These are phyloP conservation scores for Sphaerophoria rueppellii DNA, from an alignment of 2,888 invertebrate species.

Conservation along the genomic window DNA sequence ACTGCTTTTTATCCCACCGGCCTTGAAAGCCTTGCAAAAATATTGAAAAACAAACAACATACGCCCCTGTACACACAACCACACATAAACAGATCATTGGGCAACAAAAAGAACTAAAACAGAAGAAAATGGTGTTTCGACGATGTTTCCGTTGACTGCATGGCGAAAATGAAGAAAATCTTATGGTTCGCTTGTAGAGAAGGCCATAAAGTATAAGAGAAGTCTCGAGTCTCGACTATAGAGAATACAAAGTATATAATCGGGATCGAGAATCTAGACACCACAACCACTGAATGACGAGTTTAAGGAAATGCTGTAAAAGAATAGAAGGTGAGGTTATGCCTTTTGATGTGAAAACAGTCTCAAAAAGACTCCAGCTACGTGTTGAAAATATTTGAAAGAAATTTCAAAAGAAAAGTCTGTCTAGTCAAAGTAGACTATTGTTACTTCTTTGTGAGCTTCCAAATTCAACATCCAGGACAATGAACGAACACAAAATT, in stretches of 20 bases:
- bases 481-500: conserved; percentile 13
- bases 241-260: not conserved
- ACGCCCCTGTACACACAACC: conserved; percentile 7
- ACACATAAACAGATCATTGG: not conserved
- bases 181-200: conserved; percentile 51
- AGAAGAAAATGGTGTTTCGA: conserved; percentile 32
- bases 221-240: not conserved
- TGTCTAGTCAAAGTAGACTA: conserved; percentile 45
- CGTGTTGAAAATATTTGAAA: conserved; percentile 63
- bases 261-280: not conserved
- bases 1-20: conserved; percentile 51
- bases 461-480: not conserved
- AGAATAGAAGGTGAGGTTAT: conserved; percentile 26
- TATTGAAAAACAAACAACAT: conserved; percentile 67
- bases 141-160: conserved; percentile 70
- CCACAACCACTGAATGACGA: not conserved
- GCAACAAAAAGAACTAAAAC: not conserved
- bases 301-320: conserved; percentile 13
- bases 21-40: conserved; percentile 57
- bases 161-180: conserved; percentile 64
- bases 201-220: conserved; percentile 31
- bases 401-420: conserved; percentile 32
- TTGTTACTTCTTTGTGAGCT: conserved; percentile 23
- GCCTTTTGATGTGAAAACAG: conserved; percentile 33
- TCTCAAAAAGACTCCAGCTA: conserved; percentile 43